phyloP scores from a whole-genome alignment of 2,888 invertebrate genomes.

The Epistrophe grossulariae region DNA sequence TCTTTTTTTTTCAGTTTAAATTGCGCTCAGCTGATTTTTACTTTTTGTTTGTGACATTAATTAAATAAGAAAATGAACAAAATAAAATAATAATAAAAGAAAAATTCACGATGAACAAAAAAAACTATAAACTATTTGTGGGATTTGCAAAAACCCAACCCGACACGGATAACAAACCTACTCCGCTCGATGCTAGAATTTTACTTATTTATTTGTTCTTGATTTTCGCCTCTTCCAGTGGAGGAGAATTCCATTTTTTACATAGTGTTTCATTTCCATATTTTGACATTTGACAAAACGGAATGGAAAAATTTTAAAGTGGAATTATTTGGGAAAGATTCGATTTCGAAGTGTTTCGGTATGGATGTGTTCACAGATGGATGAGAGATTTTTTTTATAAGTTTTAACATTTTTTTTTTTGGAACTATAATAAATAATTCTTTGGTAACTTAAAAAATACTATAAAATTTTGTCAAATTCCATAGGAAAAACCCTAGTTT shows the following conservation, averaged over 20 bases:
- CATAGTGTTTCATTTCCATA: background rate
- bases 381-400: too few relatives aligned
- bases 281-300: background rate
- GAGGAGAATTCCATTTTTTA: background rate
- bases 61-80: slow-evolving; percentile 43
- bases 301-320: background rate
- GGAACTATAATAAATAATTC: too few relatives aligned
- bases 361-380: background rate
- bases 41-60: slow-evolving; percentile 39
- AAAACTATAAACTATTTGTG: slow-evolving; percentile 43
- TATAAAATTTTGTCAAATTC: too few relatives aligned
- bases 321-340: background rate
- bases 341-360: background rate
- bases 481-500: too few relatives aligned
- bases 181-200: slow-evolving; percentile 66
- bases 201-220: slow-evolving; percentile 43
- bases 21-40: slow-evolving; percentile 50
- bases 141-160: slow-evolving; percentile 53
- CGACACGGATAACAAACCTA: slow-evolving; percentile 46
- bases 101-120: slow-evolving; percentile 53
- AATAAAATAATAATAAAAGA: slow-evolving; percentile 61
- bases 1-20: slow-evolving; percentile 5
- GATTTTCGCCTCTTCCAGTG: background rate
- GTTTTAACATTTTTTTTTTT: too few relatives aligned
- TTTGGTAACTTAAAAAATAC: too few relatives aligned